A percentile compares a stretch with the other conserved stretches of the same genome.
These are phyloP conservation scores for Lepidurus apus DNA, from an alignment of 1,140 invertebrate species.

Conservation along the genomic window DNA sequence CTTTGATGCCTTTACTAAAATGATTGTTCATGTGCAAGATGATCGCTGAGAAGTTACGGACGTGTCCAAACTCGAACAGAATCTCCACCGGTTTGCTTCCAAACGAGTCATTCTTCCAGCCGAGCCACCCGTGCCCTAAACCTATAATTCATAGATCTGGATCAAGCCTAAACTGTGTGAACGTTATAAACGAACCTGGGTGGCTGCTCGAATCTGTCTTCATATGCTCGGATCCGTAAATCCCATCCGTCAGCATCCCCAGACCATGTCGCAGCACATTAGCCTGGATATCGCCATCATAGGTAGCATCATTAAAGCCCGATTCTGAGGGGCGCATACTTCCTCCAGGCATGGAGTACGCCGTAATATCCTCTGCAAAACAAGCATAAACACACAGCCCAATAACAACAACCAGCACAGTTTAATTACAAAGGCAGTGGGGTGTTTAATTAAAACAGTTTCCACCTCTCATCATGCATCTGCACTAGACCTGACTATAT, in stretches of 20 bases:
- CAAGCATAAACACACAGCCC: constrained; percentile 8
- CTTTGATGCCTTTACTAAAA: constrained; percentile 60
- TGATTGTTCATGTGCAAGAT: constrained; percentile 66
- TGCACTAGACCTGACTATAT: too few species aligned
- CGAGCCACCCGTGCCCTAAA: constrained; percentile 68
- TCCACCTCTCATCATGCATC: neutral
- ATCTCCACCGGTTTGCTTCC: constrained; percentile 52
- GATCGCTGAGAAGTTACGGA: constrained; percentile 60
- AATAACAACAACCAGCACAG: neutral
- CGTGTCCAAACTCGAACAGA: constrained; percentile 61
- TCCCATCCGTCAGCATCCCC: constrained; percentile 65
- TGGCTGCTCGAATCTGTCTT: constrained; percentile 55
- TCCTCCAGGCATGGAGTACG: constrained; percentile 63
- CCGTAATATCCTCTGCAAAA: constrained; percentile 59
- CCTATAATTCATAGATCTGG: neutral
- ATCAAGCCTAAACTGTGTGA: neutral
- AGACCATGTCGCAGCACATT: constrained; percentile 52
- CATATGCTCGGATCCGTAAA: constrained; percentile 63
- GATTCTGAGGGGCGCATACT: constrained; percentile 49
- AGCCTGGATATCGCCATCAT: constrained; percentile 56
- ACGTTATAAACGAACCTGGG: constrained; percentile 47
- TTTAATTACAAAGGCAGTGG: neutral
- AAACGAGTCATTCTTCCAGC: constrained; percentile 63
- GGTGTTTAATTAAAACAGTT: neutral
- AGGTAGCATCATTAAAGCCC: constrained; percentile 61